These are phyloP conservation scores for Opisthocomus hoazin DNA, from an alignment of 2,113 vertebrate species.

Conservation along the genomic window DNA sequence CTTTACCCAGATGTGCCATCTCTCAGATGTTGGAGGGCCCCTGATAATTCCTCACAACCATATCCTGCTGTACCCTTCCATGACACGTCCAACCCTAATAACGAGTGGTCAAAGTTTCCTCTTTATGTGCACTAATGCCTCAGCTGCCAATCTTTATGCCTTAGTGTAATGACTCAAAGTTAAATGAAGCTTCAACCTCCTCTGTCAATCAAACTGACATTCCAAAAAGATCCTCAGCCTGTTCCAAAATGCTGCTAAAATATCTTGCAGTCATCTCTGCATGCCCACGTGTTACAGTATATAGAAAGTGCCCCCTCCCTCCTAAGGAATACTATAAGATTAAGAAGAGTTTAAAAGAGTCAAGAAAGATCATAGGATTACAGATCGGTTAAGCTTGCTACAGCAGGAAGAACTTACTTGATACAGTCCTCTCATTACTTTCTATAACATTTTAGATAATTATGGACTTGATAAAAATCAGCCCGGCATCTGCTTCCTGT, in stretches of 20 bases:
- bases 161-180: background rate
- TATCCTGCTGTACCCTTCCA: background rate
- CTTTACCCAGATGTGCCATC: background rate
- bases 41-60: background rate
- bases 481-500: conserved; percentile 32
- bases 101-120: background rate
- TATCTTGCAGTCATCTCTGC: background rate
- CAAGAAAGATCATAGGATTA: background rate
- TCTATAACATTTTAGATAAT: background rate
- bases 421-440: background rate
- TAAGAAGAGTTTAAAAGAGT: background rate
- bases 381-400: background rate
- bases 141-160: background rate
- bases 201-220: background rate
- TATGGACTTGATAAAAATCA: conserved; percentile 25
- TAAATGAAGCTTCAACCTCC: background rate
- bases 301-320: background rate
- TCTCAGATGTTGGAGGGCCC: background rate
- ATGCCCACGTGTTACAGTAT: background rate
- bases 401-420: background rate
- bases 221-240: background rate
- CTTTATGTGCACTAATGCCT: background rate
- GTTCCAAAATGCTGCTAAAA: background rate
- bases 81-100: background rate
- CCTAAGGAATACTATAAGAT: background rate